Percentiles rank a stretch among this genome's conserved stretches.
Evolutionary conservation across 1,140 invertebrate genomes (phyloP).

Genomic region (Geopemphigus sp.): DNA sequence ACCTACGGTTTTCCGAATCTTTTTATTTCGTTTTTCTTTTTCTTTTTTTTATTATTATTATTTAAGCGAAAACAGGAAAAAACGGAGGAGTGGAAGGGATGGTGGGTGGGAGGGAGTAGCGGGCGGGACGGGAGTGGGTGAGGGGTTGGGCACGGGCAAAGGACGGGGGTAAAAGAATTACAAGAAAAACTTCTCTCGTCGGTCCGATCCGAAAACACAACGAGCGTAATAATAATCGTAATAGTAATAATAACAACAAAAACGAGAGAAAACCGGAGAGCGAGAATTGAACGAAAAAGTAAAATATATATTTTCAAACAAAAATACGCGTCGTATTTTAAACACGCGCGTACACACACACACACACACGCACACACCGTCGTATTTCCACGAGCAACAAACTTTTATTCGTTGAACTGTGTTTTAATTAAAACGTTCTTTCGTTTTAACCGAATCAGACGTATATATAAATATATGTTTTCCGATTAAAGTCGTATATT

Average conservation of each 20-base stretch:
- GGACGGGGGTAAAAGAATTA: conserved; percentile 30
- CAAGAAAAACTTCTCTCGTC: conserved; percentile 43
- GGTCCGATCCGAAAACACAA: conserved; percentile 40
- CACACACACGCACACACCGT: background rate
- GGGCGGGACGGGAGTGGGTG: too few species aligned
- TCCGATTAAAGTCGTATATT: background rate
- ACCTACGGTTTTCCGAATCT: conserved; percentile 35
- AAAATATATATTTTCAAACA: conserved; percentile 34
- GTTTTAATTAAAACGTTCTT: conserved; percentile 42
- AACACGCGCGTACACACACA: background rate
- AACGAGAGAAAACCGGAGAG: conserved; percentile 14
- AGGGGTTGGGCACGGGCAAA: too few species aligned
- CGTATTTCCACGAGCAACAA: conserved; percentile 11
- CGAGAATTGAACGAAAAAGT: conserved; percentile 42
- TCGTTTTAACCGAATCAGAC: conserved; percentile 3
- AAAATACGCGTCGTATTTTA: conserved; percentile 41
- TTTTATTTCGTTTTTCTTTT: conserved; percentile 27
- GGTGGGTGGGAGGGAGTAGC: too few species aligned
- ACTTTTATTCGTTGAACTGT: conserved; percentile 37
- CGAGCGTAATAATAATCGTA: conserved; percentile 38
- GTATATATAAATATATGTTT: conserved; percentile 20
- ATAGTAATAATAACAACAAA: conserved; percentile 26
- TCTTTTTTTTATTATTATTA: too few species aligned
- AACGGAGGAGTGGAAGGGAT: too few species aligned
- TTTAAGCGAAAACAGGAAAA: conserved; percentile 20